Conservation (phyloP, 2,113 vertebrate genomes). For the Stercorarius parasiticus region DNA sequence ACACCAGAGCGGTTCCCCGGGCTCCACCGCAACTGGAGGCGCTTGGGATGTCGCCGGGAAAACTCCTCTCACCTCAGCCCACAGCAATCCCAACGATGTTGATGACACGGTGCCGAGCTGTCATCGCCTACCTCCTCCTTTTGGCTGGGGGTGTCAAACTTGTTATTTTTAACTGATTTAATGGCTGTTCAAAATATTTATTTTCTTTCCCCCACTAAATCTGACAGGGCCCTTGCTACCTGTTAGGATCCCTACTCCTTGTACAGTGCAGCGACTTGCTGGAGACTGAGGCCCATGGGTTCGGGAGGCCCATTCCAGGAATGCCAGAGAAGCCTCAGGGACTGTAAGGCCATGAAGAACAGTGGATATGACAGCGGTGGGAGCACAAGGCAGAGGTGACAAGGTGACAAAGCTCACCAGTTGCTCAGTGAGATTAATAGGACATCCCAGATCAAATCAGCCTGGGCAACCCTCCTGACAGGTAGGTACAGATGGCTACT, state of each 20-base stretch:
- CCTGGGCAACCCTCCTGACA: not conserved
- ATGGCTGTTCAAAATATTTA: not conserved
- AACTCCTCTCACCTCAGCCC: not conserved
- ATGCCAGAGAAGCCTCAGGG: not conserved
- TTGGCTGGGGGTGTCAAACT: not conserved
- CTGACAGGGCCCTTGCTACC: not conserved
- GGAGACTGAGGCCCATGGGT: not conserved
- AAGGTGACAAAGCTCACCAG: not conserved
- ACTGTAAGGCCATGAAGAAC: not conserved
- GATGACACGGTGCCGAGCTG: not conserved
- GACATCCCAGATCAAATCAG: not conserved
- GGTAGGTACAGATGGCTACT: accelerated
- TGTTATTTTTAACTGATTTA: not conserved
- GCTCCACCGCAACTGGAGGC: not conserved
- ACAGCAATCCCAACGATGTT: not conserved
- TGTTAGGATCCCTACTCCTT: not conserved
- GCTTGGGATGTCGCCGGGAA: not conserved
- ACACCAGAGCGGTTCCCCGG: not conserved
- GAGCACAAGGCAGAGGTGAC: not conserved
- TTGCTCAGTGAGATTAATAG: not conserved
- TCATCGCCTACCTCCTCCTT: not conserved
- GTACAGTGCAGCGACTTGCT: not conserved
- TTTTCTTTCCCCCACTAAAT: not conserved
- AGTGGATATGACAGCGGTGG: not conserved
- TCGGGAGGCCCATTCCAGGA: not conserved